A percentile compares a stretch with the other conserved stretches of the same genome.
These are phyloP conservation scores for Aix galericulata DNA, from an alignment of 2,113 vertebrate species.

Conservation along the genomic window DNA sequence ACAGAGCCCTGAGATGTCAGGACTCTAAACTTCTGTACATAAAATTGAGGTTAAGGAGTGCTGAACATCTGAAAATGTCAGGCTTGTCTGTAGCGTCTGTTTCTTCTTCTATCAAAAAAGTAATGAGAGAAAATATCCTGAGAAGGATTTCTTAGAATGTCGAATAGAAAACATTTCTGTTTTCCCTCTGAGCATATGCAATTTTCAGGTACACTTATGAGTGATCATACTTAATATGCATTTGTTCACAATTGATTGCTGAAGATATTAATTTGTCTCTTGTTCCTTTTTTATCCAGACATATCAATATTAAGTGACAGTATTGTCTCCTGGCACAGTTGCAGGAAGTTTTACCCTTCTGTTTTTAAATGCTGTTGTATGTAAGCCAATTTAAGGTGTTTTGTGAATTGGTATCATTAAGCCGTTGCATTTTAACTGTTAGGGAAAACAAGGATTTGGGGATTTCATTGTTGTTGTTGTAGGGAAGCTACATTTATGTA, in stretches of 20 bases:
- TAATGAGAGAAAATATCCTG: neutral
- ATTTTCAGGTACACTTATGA: neutral
- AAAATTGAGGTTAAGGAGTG: fast-evolving
- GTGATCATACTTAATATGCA: neutral
- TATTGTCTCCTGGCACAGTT: neutral
- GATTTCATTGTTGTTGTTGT: neutral
- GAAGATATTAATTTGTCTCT: neutral
- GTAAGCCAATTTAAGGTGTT: neutral
- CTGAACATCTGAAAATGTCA: neutral
- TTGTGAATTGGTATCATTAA: neutral
- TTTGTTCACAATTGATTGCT: neutral
- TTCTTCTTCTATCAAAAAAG: neutral
- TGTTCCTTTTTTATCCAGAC: neutral
- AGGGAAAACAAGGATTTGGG: neutral
- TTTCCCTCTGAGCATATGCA: neutral
- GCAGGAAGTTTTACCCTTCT: neutral
- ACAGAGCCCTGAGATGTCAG: neutral
- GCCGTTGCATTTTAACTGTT: neutral
- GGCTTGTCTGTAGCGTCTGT: neutral
- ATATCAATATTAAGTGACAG: neutral
- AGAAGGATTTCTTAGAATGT: neutral
- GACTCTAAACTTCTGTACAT: neutral
- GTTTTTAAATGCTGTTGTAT: neutral
- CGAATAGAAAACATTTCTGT: neutral
- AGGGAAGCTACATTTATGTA: neutral